Conservation (phyloP, 2,797 vertebrate genomes). For the Pagetopsis macropterus region DNA sequence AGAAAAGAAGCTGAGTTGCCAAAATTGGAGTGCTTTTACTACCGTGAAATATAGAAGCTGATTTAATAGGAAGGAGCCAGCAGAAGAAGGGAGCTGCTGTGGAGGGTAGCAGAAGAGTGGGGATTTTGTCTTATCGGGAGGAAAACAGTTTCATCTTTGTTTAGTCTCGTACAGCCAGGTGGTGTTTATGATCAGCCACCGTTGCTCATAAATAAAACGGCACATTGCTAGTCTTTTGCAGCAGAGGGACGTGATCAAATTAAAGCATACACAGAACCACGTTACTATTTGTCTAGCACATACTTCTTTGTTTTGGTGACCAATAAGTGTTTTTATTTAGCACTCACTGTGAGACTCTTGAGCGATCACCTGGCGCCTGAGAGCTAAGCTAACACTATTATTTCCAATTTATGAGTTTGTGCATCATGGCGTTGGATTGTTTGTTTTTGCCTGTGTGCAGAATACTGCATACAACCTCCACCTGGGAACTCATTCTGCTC, state of each 20-base stretch:
- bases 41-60: slow-evolving; percentile 41
- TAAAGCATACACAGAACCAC: background rate
- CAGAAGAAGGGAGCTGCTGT: slow-evolving; percentile 2
- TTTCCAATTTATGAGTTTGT: slow-evolving; percentile 38
- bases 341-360: slow-evolving; percentile 4
- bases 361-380: slow-evolving; percentile 23
- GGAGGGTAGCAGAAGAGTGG: background rate
- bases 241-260: slow-evolving; percentile 17
- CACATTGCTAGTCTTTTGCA: slow-evolving; percentile 9
- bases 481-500: slow-evolving; percentile 21
- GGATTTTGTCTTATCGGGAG: slow-evolving; percentile 4
- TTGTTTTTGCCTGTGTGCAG: slow-evolving; percentile 31
- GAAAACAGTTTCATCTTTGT: slow-evolving; percentile 22
- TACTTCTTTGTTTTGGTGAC: slow-evolving; percentile 12
- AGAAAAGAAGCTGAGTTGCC: slow-evolving; percentile 37
- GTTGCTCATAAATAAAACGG: slow-evolving; percentile 43
- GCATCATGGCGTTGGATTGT: slow-evolving; percentile 20
- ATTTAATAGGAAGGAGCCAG: slow-evolving; percentile 27
- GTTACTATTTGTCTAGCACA: background rate
- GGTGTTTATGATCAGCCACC: slow-evolving; percentile 45
- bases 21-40: slow-evolving; percentile 23
- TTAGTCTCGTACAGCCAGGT: slow-evolving; percentile 33
- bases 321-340: slow-evolving; percentile 1
- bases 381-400: slow-evolving; percentile 25
- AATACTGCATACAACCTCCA: slow-evolving; percentile 14